These are phyloP conservation scores for Mamestra configurata DNA, from an alignment of 1,140 invertebrate genomes.

Conservation along the genomic window DNA sequence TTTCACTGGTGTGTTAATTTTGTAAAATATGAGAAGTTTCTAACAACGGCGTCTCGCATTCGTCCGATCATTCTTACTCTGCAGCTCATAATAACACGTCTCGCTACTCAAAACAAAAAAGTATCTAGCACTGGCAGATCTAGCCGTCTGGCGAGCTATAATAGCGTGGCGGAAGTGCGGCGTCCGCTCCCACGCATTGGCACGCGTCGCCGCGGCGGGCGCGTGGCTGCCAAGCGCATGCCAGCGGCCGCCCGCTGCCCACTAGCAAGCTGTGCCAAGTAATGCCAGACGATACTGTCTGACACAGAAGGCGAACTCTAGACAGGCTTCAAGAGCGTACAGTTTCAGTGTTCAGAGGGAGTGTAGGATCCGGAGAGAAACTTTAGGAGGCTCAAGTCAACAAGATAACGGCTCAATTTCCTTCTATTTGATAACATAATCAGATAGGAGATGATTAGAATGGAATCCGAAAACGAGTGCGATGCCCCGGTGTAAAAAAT, in stretches of 20 bases:
- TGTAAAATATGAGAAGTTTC: neutral
- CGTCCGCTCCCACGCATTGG: conserved; percentile 77
- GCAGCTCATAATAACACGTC: conserved; percentile 16
- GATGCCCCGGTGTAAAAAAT: no score
- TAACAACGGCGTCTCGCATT: neutral
- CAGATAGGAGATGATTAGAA: neutral
- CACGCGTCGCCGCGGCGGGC: conserved; percentile 64
- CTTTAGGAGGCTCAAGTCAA: no score
- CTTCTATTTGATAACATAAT: no score
- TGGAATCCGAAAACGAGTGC: neutral
- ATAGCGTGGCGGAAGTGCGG: conserved; percentile 72
- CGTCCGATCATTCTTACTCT: neutral
- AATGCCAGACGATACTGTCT: neutral
- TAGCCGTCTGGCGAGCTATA: conserved; percentile 22
- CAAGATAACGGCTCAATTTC: no score
- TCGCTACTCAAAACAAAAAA: conserved; percentile 20
- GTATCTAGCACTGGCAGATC: conserved; percentile 11
- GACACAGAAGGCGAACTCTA: conserved; percentile 11
- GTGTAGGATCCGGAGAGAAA: no score
- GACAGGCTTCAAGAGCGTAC: no score
- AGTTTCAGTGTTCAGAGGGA: no score
- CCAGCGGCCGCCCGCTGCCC: conserved; percentile 31
- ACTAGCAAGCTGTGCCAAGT: conserved; percentile 14
- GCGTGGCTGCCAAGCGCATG: conserved; percentile 49
- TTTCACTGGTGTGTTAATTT: neutral